These are phyloP conservation scores for Xiphophorus hellerii DNA, from an alignment of 2,113 vertebrate genomes.

Conservation along the genomic window DNA sequence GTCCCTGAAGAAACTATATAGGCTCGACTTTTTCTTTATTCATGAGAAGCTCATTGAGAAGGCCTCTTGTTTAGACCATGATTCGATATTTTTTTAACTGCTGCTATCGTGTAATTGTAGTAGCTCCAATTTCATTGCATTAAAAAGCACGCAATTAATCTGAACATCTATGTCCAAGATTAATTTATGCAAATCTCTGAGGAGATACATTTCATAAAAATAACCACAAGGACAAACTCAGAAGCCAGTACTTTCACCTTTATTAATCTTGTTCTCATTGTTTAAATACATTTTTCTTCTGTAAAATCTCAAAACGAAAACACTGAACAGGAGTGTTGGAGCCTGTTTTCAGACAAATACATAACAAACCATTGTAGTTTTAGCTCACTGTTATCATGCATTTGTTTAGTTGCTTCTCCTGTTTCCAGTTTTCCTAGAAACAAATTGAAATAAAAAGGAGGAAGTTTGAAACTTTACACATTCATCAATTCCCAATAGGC, in stretches of 20 bases:
- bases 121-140: neutral
- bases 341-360: slow-evolving; percentile 83
- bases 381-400: neutral
- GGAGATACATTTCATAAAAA: neutral
- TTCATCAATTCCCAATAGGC: neutral
- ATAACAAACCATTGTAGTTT: slow-evolving; percentile 71
- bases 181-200: neutral
- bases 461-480: neutral
- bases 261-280: slow-evolving; percentile 82
- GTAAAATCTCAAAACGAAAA: slow-evolving; percentile 84
- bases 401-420: neutral
- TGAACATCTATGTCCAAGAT: neutral
- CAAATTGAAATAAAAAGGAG: neutral
- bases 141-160: neutral
- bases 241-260: slow-evolving; percentile 83
- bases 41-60: neutral
- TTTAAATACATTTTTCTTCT: slow-evolving; percentile 84
- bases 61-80: no score
- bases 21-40: neutral
- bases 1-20: neutral
- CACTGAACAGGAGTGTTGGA: slow-evolving; percentile 85
- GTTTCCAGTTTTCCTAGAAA: neutral
- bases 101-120: no score
- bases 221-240: slow-evolving; percentile 41
- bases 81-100: no score